A percentile compares a stretch with the other conserved stretches of the same genome.
phyloP scores from a whole-genome alignment of 2,888 invertebrate species.

The Orthonevra nobilis region DNA sequence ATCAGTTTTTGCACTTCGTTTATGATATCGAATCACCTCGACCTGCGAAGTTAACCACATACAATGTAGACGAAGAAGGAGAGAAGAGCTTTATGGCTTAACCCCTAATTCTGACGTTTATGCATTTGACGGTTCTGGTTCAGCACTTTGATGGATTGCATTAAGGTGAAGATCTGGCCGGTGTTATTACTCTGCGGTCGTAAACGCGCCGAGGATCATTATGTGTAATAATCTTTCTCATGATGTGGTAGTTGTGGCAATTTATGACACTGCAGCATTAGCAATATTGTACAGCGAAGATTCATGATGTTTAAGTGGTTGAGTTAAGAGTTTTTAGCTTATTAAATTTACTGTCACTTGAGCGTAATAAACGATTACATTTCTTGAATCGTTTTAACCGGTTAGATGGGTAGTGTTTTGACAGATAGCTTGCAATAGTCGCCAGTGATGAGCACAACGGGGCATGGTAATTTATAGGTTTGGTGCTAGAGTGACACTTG shows the following conservation, averaged over 20 bases:
- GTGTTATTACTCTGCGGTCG: conserved; percentile 36
- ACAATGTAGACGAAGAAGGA: conserved; percentile 15
- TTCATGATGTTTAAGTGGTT: conserved; percentile 50
- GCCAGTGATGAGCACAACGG: conserved; percentile 42
- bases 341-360: conserved; percentile 34
- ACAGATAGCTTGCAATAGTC: conserved; percentile 41
- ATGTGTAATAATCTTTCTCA: conserved; percentile 23
- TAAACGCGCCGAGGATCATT: conserved; percentile 46
- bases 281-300: conserved; percentile 23
- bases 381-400: conserved; percentile 27
- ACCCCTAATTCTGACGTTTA: conserved; percentile 53
- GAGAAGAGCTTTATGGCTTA: conserved; percentile 49
- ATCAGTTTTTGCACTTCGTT: conserved; percentile 51
- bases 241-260: conserved; percentile 25
- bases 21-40: conserved; percentile 56
- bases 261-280: conserved; percentile 31
- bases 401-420: conserved; percentile 24
- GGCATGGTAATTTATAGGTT: conserved; percentile 53
- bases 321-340: conserved; percentile 43
- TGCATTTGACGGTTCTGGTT: conserved; percentile 59
- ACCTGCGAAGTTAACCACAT: conserved; percentile 51
- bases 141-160: conserved; percentile 52
- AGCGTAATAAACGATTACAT: neutral
- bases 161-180: conserved; percentile 45
- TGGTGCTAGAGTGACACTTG: conserved; percentile 52